Evolutionary conservation across 2,888 invertebrate species (phyloP).

Genomic region (Drosophila nr. fundita): DNA sequence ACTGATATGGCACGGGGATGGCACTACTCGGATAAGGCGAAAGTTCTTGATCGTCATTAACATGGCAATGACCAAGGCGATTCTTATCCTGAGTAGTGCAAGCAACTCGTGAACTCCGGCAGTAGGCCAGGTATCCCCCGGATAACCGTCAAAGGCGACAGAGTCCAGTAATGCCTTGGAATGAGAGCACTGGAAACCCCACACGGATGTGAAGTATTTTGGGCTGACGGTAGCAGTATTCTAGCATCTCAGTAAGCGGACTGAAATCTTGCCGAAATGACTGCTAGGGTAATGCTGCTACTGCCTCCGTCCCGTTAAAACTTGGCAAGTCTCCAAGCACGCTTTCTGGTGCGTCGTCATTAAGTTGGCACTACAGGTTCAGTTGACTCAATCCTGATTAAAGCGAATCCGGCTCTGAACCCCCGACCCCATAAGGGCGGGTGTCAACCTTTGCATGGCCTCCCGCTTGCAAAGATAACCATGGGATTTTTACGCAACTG

Average conservation of each 20-base stretch:
- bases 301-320: background rate
- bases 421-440: background rate
- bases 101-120: background rate
- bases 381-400: background rate
- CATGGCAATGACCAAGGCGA: no score
- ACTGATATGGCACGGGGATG: no score
- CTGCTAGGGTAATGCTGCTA: background rate
- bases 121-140: background rate
- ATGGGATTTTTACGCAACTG: background rate
- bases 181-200: background rate
- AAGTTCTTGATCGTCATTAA: no score
- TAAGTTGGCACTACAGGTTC: background rate
- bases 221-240: background rate
- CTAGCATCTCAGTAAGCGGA: background rate
- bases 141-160: background rate
- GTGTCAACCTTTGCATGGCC: background rate
- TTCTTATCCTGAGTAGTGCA: background rate
- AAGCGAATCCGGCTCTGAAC: background rate
- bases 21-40: no score
- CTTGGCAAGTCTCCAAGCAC: background rate
- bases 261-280: background rate
- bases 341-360: background rate
- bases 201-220: no score
- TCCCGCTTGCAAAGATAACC: background rate
- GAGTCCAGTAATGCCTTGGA: background rate